Percentiles rank a stretch among this genome's conserved stretches.
Evolutionary conservation across 2,113 vertebrate genomes (phyloP).

Genomic region (Campylomormyrus numenius): DNA sequence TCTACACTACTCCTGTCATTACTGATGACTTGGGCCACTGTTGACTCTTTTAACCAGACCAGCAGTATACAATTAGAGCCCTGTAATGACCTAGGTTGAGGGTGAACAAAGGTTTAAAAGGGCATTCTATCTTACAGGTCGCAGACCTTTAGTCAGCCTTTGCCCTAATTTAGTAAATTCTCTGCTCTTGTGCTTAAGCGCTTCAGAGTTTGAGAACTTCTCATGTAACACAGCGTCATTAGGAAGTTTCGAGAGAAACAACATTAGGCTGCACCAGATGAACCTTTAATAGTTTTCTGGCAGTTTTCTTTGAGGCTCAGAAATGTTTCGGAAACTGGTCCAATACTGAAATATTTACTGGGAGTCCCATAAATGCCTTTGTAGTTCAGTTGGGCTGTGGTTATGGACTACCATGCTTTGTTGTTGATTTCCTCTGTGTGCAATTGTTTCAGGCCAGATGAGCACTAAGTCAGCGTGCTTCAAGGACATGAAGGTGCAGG

Average conservation of each 20-base stretch:
- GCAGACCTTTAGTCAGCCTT: constrained; percentile 1
- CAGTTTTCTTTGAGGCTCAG: background rate
- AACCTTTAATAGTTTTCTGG: background rate
- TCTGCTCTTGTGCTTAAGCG: background rate
- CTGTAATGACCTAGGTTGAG: constrained; percentile 19
- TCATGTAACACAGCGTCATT: background rate
- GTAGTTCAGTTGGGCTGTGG: background rate
- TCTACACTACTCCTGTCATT: constrained; percentile 15
- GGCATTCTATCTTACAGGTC: constrained; percentile 5
- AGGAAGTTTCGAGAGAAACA: background rate
- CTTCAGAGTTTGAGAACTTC: background rate
- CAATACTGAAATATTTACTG: background rate
- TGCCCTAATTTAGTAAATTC: background rate
- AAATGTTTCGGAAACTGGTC: background rate
- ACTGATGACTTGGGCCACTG: background rate
- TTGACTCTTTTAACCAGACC: background rate
- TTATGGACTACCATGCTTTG: background rate
- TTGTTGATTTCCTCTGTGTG: constrained; percentile 13
- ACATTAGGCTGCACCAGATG: background rate
- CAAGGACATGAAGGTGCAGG: constrained; percentile 65
- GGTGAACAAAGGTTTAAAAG: constrained; percentile 11
- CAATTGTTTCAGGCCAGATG: constrained; percentile 63
- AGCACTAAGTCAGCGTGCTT: constrained; percentile 68
- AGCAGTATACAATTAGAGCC: constrained; percentile 22
- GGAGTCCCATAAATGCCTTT: background rate